A percentile compares a stretch with the other conserved stretches of the same genome.
Conservation (phyloP, 2,888 invertebrate genomes). For the Cistogaster globosa region DNA sequence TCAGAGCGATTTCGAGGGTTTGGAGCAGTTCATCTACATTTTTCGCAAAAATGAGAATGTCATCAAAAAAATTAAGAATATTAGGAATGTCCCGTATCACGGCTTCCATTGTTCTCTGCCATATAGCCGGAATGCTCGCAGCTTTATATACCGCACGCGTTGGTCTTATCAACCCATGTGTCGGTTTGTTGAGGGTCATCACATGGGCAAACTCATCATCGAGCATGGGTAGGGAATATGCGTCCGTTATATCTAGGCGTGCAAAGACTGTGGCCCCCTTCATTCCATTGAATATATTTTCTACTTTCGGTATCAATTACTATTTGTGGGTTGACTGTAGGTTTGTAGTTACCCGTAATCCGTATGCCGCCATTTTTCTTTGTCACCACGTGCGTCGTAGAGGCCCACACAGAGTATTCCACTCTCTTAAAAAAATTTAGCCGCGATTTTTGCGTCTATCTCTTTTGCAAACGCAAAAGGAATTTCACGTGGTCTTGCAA, state of each 20-base stretch:
- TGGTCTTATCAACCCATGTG: conserved; percentile 39
- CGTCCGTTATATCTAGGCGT: conserved; percentile 45
- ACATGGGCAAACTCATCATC: conserved; percentile 59
- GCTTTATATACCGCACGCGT: conserved; percentile 46
- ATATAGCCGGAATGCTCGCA: conserved; percentile 36
- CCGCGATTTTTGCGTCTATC: no score
- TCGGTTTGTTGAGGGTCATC: conserved; percentile 45
- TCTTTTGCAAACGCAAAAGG: no score
- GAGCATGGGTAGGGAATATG: conserved; percentile 53
- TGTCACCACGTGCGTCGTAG: conserved; percentile 57
- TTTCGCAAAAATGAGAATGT: conserved; percentile 34
- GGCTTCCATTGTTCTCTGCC: conserved; percentile 34
- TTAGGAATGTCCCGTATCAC: conserved; percentile 12
- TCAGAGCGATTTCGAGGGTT: no score
- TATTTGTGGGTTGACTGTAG: conserved; percentile 34
- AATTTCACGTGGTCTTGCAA: no score
- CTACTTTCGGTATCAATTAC: conserved; percentile 39
- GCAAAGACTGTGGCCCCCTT: conserved; percentile 27
- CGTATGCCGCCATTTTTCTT: conserved; percentile 56
- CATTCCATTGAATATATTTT: conserved; percentile 26
- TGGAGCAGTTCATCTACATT: not conserved
- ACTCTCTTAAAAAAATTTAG: no score
- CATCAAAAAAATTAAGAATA: conserved; percentile 37
- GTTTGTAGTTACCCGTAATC: conserved; percentile 23
- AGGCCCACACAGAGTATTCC: no score